A percentile compares a stretch with the other conserved stretches of the same genome.
phyloP scores from a whole-genome alignment of 2,888 invertebrate genomes.

The Calameuta pallipes region DNA sequence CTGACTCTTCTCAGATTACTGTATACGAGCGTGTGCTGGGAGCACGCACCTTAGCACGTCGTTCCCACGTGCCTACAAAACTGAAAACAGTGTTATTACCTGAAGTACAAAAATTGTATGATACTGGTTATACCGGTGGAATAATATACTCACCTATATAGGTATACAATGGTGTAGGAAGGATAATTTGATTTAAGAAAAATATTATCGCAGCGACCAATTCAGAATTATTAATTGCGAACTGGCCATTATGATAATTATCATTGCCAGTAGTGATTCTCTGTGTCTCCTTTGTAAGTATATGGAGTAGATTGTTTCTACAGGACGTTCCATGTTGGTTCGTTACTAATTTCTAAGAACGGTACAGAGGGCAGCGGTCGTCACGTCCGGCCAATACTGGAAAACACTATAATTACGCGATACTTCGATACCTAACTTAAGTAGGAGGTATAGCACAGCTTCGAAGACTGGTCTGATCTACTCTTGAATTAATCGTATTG shows the following conservation, averaged over 20 bases:
- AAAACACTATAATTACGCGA: slow-evolving; percentile 62
- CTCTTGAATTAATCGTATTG: slow-evolving; percentile 63
- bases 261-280: background rate
- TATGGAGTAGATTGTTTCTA: background rate
- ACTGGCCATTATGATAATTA: background rate
- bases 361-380: slow-evolving; percentile 38
- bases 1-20: slow-evolving; percentile 55
- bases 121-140: background rate
- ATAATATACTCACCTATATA: background rate
- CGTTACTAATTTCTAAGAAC: slow-evolving; percentile 1
- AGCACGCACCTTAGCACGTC: slow-evolving; percentile 56
- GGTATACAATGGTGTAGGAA: background rate
- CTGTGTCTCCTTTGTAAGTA: background rate
- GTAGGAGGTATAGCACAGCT: slow-evolving; percentile 33
- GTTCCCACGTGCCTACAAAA: slow-evolving; percentile 54
- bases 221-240: background rate
- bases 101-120: background rate
- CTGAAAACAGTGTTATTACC: background rate
- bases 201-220: background rate
- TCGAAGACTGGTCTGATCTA: slow-evolving; percentile 41
- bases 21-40: slow-evolving; percentile 44
- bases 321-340: background rate
- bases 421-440: slow-evolving; percentile 53
- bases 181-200: background rate
- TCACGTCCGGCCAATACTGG: slow-evolving; percentile 62